Percentiles rank a stretch among this genome's conserved stretches.
phyloP scores from a whole-genome alignment of 2,888 invertebrate genomes.

The Capitulum mitella region DNA sequence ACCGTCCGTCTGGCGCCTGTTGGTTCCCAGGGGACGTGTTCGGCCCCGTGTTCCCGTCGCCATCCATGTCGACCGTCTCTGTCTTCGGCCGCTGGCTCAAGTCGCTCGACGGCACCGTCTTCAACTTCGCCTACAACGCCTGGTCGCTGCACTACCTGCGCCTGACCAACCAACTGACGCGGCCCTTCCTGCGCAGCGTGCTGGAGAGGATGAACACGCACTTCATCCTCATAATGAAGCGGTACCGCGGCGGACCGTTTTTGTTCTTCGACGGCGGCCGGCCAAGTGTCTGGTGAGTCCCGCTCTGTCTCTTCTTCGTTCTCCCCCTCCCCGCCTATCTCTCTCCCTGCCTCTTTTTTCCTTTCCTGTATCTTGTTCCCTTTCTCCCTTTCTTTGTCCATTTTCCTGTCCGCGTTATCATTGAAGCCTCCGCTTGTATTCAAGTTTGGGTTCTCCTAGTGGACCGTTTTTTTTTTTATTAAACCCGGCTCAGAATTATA shows the following conservation, averaged over 20 bases:
- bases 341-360: no score
- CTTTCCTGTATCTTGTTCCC: no score
- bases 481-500: no score
- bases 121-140: constrained; percentile 90
- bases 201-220: constrained; percentile 35
- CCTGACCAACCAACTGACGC: constrained; percentile 44
- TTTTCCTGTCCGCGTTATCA: no score
- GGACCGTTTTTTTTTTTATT: no score
- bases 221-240: constrained; percentile 35
- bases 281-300: constrained; percentile 67
- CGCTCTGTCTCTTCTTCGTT: no score
- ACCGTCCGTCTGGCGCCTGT: no score
- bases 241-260: constrained; percentile 30
- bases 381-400: no score
- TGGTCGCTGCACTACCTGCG: constrained; percentile 46
- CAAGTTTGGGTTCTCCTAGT: no score
- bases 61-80: constrained; percentile 40
- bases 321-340: no score
- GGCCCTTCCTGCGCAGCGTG: constrained; percentile 29
- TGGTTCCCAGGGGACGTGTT: constrained; percentile 91
- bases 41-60: constrained; percentile 76
- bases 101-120: constrained; percentile 85
- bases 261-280: constrained; percentile 63
- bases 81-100: constrained; percentile 39
- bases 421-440: no score